Base-by-base conservation (phyloP, 1,140 invertebrate species). In the Colletes latitarsis region DNA sequence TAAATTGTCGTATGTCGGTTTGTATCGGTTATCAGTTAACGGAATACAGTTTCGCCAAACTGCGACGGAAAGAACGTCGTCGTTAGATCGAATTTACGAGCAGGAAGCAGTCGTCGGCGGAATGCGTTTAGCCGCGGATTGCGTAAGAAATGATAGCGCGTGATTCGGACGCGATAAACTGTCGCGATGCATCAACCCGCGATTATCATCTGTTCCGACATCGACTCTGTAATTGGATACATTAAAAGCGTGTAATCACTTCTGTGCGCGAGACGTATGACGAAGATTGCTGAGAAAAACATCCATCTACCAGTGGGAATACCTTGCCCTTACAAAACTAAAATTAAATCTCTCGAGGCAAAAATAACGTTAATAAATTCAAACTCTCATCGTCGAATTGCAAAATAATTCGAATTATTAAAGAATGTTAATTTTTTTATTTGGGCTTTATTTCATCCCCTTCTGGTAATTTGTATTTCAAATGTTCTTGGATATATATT, bases 141-240 rank as follows among this genome's bases (percentile, higher is more conserved):
- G 72, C 78, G 62, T 58, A 52, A 81, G 60, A 14, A 70, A 49
- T 19, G 58, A 72, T 74, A 80, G 68, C 69, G 6, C 21, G 68
- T n/a, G 83, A 81, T 81, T 60, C n/a, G 55, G 49, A 1, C 49
- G 77, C 72, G 79, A 84, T 84, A 75, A 74, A 78, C n/a, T n/a
- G 58, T 78, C 75, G 41, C 82, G 69, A 77, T 79, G 64, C 70
- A 78, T 78, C 83, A 72, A 63, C 71, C 57, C 39, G 60, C 55
- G 68, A 82, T 84, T 85, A 82, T 73, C 75, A n/a, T 82, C 53
- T 19, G 60, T 84, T 68, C 53, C 19, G 53, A 68, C 76, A 64
- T 70, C 63, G 43, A 58, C 43, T 73, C 46, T 53, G 58, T 72
- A 77, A 85, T 80, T 53, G 62, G 58, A 49, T 71, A 76, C 49